These are phyloP conservation scores for Fistularia tabacaria DNA, from an alignment of 2,797 vertebrate species.

Conservation along the genomic window DNA sequence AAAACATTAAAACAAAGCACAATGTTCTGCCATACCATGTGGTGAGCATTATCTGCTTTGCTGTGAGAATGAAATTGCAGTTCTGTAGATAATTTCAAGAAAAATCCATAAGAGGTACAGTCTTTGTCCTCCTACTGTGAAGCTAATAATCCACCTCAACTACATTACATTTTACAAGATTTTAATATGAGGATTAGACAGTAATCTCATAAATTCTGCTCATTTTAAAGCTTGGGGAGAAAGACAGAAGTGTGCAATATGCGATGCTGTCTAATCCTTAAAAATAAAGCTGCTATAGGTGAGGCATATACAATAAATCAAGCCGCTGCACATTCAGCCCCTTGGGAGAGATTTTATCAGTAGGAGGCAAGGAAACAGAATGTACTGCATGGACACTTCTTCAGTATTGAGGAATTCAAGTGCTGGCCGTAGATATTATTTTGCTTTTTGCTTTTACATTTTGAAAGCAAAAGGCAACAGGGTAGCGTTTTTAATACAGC, in stretches of 20 bases:
- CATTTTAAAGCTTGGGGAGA: constrained; percentile 19
- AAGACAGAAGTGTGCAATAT: constrained; percentile 18
- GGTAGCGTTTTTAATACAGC: too few relatives aligned
- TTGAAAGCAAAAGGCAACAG: too few relatives aligned
- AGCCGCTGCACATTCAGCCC: background rate
- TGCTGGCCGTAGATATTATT: too few relatives aligned
- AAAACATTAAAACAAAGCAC: too few relatives aligned
- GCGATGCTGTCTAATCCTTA: constrained; percentile 29
- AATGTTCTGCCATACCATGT: too few relatives aligned
- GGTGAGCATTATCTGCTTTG: background rate
- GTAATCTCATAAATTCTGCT: constrained; percentile 28
- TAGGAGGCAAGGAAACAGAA: too few relatives aligned
- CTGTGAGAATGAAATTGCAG: background rate
- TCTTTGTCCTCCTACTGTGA: constrained; percentile 43
- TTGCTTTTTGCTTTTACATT: too few relatives aligned
- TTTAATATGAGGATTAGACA: constrained; percentile 21
- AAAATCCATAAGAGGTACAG: constrained; percentile 30
- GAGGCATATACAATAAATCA: background rate
- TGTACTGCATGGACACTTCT: too few relatives aligned
- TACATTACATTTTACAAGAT: constrained; percentile 31
- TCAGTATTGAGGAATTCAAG: too few relatives aligned
- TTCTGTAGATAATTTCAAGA: constrained; percentile 35
- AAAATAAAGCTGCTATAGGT: constrained; percentile 15
- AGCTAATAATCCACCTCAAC: constrained; percentile 49
- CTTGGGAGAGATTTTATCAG: too few relatives aligned